These are phyloP conservation scores for Gisinianus flammeolus DNA, from an alignment of 2,888 invertebrate species.

Conservation along the genomic window DNA sequence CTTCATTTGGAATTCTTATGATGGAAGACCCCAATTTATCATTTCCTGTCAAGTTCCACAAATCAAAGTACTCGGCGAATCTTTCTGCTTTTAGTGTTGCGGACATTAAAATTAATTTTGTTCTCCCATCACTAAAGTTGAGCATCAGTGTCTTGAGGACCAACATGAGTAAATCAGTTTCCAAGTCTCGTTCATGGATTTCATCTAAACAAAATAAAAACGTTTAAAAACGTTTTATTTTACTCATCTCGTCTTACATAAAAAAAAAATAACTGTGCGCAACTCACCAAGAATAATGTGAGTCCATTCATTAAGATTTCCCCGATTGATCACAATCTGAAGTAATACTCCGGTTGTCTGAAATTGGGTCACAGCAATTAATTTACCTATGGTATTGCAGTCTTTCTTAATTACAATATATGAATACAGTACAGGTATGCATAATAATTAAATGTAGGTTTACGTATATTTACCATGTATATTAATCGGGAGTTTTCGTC, in stretches of 20 bases:
- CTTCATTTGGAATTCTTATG: neutral
- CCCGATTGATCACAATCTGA: constrained; percentile 74
- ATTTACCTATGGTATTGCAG: too few species aligned
- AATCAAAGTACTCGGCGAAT: constrained; percentile 72
- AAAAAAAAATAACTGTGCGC: neutral
- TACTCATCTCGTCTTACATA: neutral
- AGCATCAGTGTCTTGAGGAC: constrained; percentile 77
- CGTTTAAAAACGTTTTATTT: neutral
- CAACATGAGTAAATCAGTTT: constrained; percentile 87
- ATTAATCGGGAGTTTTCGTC: constrained; percentile 73
- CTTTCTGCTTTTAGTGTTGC: constrained; percentile 82
- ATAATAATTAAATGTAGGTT: too few species aligned
- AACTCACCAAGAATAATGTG: constrained; percentile 75
- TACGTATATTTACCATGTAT: too few species aligned
- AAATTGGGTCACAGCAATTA: too few species aligned
- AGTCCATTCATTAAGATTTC: constrained; percentile 77
- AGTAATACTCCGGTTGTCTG: constrained; percentile 90
- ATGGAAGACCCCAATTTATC: neutral
- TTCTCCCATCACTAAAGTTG: constrained; percentile 69
- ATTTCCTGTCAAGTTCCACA: constrained; percentile 26
- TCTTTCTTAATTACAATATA: too few species aligned
- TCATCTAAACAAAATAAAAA: constrained; percentile 69
- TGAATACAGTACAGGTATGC: too few species aligned
- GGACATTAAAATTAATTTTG: constrained; percentile 87
- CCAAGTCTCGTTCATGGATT: constrained; percentile 90